Evolutionary conservation across 1,140 invertebrate species (phyloP), one percentile per base, ranked within the genome.

Genomic region (Drosophila suzukii): DNA sequence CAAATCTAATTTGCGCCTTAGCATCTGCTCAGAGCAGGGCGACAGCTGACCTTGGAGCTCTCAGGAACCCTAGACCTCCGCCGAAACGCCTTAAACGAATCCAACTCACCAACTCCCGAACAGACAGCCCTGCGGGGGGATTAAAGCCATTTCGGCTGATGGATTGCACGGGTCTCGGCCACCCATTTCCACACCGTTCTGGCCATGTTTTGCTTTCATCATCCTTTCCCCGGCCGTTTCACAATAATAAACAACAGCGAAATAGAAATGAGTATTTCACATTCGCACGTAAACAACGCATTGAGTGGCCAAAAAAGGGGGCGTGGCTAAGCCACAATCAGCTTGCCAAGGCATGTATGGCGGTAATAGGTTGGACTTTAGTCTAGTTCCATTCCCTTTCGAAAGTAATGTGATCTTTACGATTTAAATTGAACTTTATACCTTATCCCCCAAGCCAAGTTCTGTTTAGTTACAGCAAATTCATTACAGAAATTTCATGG

Each of bases 1-100:
- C 51, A 76, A 81, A 86, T 88, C 82, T 83, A 88, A 88, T 88
- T 88, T 88, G 56, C 84, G 82, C 83, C 79, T 86, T 83, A 78
- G 46, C 78, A 76, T 65, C 65, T 70, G 58, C 73, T 81, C 53
- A 3, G 27, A 50, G 27, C 27, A 10, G 7, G 49, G 47, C 38
- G 44, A 47, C 66, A 63, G 83, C 38, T 65, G 81, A 81, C 78
- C 78, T 88, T 88, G 84, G 58, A 54, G 60, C 15, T 30, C 39
- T 10, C 27, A 17, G 20, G 46, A 63, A 8, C n/a, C 32, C 27
- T 24, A 63, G 65, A 34, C 46, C 46, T 65, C 11, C 38, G 30
- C 39, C 34, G 44, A 47, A 78, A 72, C 54, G 75, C 75, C 79
- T 79, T 88, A 77, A 88, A 77, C 71, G 60, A 71, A 61, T 71